Base-by-base conservation (phyloP, 2,888 invertebrate species). In the Drosophila mulleri region DNA sequence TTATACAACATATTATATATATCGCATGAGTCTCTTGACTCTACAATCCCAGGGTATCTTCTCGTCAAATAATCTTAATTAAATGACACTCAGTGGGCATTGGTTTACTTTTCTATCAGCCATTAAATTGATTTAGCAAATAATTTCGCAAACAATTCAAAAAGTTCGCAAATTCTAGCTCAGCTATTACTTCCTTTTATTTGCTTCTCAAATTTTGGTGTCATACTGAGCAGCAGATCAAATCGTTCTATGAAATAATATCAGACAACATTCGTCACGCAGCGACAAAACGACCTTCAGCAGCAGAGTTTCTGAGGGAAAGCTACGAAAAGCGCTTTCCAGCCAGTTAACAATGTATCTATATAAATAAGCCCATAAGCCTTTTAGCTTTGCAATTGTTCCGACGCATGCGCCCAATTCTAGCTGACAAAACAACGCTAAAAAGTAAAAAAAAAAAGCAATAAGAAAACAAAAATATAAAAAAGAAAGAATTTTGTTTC, bases 301-400 rank as follows among this genome's bases (percentile, higher is more conserved):
- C 75, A 53, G 61, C 67, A 67, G 72, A 61, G 68, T 47, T 42
- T 11, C 16, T 16, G 68, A 54, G 84, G 77, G 82, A 87, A 87
- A 87, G 86, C 82, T 78, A 37, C 23, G 39, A 42, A 64, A 68
- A 65, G 20, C 70, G 74, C 86, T 85, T 83, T 75, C 71, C 74
- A 59, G 29, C 32, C 35, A 47, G 41, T 37, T 69, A 53, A 69
- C 47, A 62, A 60, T 44, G 37, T 60, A 44, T 29, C 20, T 32
- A 18, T n/a, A 29, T 18, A 37, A 11, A 41, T 88, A 86, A 86
- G 88, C 57, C 72, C 53, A 67, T 89, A 86, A 86, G 83, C 86
- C 88, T 89, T 86, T 86, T 86, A 86, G 88, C 82, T 84, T 72
- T 84, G 79, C 81, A 84, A 84, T 84, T 84, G 86, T 88, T 78